phyloP scores from a whole-genome alignment of 1,140 invertebrate species.

The Octopus bimaculoides region DNA sequence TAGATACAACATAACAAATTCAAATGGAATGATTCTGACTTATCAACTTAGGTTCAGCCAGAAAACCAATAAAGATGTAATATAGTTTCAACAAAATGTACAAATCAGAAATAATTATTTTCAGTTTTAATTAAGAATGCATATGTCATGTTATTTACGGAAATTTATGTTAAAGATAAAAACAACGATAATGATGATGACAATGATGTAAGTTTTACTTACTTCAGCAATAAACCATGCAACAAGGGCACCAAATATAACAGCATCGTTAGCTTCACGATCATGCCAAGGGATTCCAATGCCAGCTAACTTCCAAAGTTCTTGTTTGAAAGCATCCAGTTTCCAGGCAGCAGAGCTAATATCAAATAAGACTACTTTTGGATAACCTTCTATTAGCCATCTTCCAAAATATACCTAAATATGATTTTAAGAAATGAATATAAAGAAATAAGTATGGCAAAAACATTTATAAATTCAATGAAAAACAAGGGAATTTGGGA shows the following conservation, averaged over 20 bases:
- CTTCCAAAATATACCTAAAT: conserved; percentile 82
- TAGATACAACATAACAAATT: no score
- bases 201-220: conserved; percentile 10
- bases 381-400: conserved; percentile 99
- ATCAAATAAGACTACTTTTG: conserved; percentile 96
- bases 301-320: conserved; percentile 60
- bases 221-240: conserved; percentile 87
- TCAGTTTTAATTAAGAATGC: no score
- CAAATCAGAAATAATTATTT: no score
- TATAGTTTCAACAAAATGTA: no score
- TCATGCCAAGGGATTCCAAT: conserved; percentile 94
- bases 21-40: no score
- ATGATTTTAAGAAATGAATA: neutral
- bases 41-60: no score
- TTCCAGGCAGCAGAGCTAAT: conserved; percentile 96
- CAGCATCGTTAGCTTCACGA: conserved; percentile 93
- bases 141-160: no score
- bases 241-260: conserved; percentile 95
- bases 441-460: neutral
- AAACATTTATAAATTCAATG: neutral
- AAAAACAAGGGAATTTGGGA: neutral
- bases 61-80: no score
- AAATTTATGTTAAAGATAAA: no score
- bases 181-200: no score
- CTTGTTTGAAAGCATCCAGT: conserved; percentile 92